Evolutionary conservation across 1,140 invertebrate species (phyloP), one percentile per base, ranked within the genome.

Genomic region (Drosophila kurseongensis): DNA sequence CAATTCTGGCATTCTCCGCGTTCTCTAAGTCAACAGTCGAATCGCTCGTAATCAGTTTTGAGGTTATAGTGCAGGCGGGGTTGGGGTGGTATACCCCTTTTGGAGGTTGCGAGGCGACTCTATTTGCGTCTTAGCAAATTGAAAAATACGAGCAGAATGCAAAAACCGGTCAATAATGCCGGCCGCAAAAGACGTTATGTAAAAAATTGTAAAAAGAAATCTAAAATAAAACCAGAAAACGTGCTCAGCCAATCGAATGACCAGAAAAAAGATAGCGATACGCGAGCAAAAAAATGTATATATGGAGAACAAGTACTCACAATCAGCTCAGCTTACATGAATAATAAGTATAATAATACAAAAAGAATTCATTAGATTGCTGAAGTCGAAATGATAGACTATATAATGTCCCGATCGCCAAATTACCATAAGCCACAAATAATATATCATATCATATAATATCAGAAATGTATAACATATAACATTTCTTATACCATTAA

Each of bases 101-200:
- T 61, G 55, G 54, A 62, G 42, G 62, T 69, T 68, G 44, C 51
- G 29, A 60, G 38, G n/a, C 59, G 41, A 38, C 45, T 58, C 32
- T 82, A 76, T 77, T 67, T 86, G 81, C 83, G 83, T 68, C 69
- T 73, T 54, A 88, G 56, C 41, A 61, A 83, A 83, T 76, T 79
- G 32, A 72, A 81, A 58, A 66, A 36, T 68, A 35, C 38, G 8
- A 59, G 10, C 23, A 47, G 44, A 58, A 68, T 69, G 62, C 51
- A 58, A 48, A 58, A 63, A 59, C 58, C 40, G 14, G 44, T 36
- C 36, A 59, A 56, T 61, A 66, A 82, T 61, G 71, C 83, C 83
- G 84, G 83, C 79, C 83, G 83, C 83, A 62, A 85, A 60, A 59
- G 44, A 65, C n/a, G 50, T 78, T 82, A 88, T 88, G 69, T 86